Evolutionary conservation across 2,888 invertebrate species (phyloP).

Genomic region (Cynaeus angustus): DNA sequence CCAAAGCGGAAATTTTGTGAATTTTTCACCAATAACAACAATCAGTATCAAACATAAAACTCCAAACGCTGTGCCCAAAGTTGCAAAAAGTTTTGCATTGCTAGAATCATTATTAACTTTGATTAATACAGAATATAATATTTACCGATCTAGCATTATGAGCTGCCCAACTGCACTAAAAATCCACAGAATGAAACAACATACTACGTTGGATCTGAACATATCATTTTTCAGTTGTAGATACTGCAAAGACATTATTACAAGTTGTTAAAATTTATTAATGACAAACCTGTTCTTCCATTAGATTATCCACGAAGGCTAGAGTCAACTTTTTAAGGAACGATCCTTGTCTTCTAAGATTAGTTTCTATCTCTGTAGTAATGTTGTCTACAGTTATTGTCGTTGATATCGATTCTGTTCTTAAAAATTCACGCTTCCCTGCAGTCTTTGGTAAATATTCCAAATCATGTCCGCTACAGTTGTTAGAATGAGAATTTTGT

Average conservation of each 20-base stretch:
- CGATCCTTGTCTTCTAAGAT: constrained; percentile 86
- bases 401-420: constrained; percentile 1
- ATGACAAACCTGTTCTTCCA: constrained; percentile 82
- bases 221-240: constrained; percentile 90
- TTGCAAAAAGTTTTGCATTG: too few relatives aligned
- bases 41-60: constrained; percentile 3
- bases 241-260: constrained; percentile 73
- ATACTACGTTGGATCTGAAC: constrained; percentile 96
- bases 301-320: constrained; percentile 85
- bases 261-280: constrained; percentile 1
- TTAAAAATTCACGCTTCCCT: constrained; percentile 6
- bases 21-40: constrained; percentile 6
- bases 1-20: neutral
- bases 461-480: too few relatives aligned
- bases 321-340: constrained; percentile 92
- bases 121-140: neutral
- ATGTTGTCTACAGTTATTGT: constrained; percentile 5
- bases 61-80: neutral
- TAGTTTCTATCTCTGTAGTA: constrained; percentile 80
- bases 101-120: constrained; percentile 9
- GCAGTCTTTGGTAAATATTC: constrained; percentile 1
- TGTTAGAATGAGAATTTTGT: too few relatives aligned
- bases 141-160: constrained; percentile 76
- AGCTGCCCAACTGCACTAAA: constrained; percentile 87
- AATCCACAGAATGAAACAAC: constrained; percentile 93